Conservation (phyloP, 2,113 vertebrate genomes). For the Rhinichthys klamathensis region DNA sequence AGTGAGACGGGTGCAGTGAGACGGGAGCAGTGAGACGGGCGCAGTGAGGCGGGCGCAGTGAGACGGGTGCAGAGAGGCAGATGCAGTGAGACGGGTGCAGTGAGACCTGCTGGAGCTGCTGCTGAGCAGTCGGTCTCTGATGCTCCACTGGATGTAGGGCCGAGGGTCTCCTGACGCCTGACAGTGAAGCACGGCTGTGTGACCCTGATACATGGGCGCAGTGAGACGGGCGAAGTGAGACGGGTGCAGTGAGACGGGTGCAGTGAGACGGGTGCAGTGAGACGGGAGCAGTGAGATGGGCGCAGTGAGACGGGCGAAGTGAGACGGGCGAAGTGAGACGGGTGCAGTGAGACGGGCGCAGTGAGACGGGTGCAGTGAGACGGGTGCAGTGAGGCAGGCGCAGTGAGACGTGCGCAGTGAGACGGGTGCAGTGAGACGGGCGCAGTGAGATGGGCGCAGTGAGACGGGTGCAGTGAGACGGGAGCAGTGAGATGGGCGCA, state of each 20-base stretch:
- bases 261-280: not conserved
- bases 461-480: not conserved
- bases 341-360: not conserved
- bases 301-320: not conserved
- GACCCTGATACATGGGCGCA: conserved; percentile 87
- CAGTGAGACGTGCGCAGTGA: too few relatives aligned
- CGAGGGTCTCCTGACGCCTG: conserved; percentile 90
- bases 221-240: too few relatives aligned
- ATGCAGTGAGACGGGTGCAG: not conserved
- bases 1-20: not conserved
- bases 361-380: not conserved
- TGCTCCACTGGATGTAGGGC: conserved; percentile 93
- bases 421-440: too few relatives aligned
- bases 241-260: not conserved
- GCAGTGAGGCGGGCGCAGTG: too few relatives aligned
- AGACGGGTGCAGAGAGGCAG: not conserved
- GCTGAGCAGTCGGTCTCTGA: conserved; percentile 89
- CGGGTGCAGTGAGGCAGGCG: too few relatives aligned
- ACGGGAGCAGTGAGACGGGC: not conserved
- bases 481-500: not conserved
- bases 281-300: not conserved
- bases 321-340: not conserved
- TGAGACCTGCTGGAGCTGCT: conserved; percentile 79
- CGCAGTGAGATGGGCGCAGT: not conserved
- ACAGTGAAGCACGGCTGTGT: conserved; percentile 93